Conservation (phyloP, 2,888 invertebrate genomes). For the Sminthurinus aureus region DNA sequence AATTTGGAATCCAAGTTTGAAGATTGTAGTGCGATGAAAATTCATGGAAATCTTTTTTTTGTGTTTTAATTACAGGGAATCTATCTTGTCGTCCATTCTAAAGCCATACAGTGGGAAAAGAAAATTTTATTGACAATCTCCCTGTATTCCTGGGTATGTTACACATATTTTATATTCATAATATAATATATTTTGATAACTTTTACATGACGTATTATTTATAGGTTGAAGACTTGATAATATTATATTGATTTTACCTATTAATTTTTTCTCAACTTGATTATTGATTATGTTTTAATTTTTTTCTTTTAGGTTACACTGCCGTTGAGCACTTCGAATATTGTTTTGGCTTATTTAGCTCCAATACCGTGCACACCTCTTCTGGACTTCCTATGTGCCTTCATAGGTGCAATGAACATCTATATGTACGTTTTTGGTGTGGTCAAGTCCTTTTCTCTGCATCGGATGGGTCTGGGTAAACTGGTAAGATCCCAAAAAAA, state of each 20-base stretch:
- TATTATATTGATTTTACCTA: too few species aligned
- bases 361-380: constrained; percentile 86
- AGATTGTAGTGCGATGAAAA: not conserved
- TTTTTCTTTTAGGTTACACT: constrained; percentile 70
- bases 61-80: constrained; percentile 74
- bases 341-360: constrained; percentile 81
- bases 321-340: constrained; percentile 90
- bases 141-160: constrained; percentile 93
- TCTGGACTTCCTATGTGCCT: constrained; percentile 87
- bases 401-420: constrained; percentile 91
- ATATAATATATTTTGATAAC: too few species aligned
- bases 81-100: constrained; percentile 85
- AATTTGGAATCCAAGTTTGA: too few species aligned
- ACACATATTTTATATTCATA: too few species aligned
- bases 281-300: too few species aligned
- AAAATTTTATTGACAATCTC: constrained; percentile 85
- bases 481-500: constrained; percentile 67
- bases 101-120: constrained; percentile 78
- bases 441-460: constrained; percentile 91
- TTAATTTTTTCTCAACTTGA: too few species aligned
- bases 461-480: constrained; percentile 81
- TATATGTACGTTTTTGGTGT: constrained; percentile 99
- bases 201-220: too few species aligned
- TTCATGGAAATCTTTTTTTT: constrained; percentile 15
- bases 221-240: too few species aligned